phyloP scores from a whole-genome alignment of 2,113 vertebrate genomes.

The Ursus arctos region DNA sequence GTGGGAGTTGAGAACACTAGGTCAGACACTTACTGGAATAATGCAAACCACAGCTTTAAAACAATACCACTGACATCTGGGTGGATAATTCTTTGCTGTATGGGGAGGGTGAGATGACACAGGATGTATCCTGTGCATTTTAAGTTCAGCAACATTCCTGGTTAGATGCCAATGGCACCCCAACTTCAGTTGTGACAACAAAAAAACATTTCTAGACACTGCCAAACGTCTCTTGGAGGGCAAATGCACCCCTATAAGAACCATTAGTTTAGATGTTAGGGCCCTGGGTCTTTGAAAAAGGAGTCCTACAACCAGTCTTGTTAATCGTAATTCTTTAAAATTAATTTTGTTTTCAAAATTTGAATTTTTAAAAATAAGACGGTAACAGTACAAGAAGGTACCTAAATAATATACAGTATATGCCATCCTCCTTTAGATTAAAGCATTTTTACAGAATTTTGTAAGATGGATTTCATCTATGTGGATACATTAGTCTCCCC shows the following conservation, averaged over 20 bases:
- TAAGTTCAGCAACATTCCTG: slow-evolving; percentile 7
- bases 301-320: not conserved
- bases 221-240: slow-evolving; percentile 17
- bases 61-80: not conserved
- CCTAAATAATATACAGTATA: not conserved
- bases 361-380: slow-evolving; percentile 24
- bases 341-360: not conserved
- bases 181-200: slow-evolving; percentile 5
- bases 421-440: not conserved
- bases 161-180: not conserved
- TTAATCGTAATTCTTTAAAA: slow-evolving; percentile 39
- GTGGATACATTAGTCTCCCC: not conserved
- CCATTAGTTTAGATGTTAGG: slow-evolving; percentile 48
- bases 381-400: slow-evolving; percentile 29
- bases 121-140: not conserved
- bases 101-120: too few relatives aligned
- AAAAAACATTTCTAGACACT: slow-evolving; percentile 42
- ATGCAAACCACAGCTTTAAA: not conserved
- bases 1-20: not conserved
- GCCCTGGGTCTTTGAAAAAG: slow-evolving; percentile 1
- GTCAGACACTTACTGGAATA: slow-evolving; percentile 29
- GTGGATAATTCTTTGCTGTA: not conserved
- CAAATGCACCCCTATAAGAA: not conserved
- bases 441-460: slow-evolving; percentile 54
- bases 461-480: not conserved